Percentiles rank a stretch among this genome's conserved stretches.
These are phyloP conservation scores for Stramonita haemastoma DNA, from an alignment of 2,888 invertebrate species.

Conservation along the genomic window DNA sequence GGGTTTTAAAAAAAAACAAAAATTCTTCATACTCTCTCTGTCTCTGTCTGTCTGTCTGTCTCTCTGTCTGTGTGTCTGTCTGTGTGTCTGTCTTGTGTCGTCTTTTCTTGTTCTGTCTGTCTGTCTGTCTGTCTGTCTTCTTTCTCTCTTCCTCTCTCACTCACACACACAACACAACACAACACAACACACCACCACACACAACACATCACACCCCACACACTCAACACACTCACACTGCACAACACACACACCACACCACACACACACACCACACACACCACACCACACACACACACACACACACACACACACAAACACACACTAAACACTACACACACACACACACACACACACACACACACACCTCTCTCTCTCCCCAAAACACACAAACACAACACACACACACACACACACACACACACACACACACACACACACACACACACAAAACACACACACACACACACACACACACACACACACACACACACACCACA, in stretches of 20 bases:
- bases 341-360: conserved; percentile 8
- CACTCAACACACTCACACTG: neutral
- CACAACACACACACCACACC: conserved; percentile 8
- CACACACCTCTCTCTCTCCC: too few species aligned
- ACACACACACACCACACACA: too few species aligned
- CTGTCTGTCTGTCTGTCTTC: too few species aligned
- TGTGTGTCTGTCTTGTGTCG: too few species aligned
- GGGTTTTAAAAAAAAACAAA: too few species aligned
- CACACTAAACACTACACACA: conserved; percentile 11
- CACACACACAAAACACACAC: conserved; percentile 15
- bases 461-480: conserved; percentile 9
- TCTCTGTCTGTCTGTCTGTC: too few species aligned
- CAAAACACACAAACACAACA: neutral
- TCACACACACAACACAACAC: neutral
- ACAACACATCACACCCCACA: too few species aligned
- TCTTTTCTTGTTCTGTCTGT: too few species aligned
- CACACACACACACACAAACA: too few species aligned
- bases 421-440: conserved; percentile 19
- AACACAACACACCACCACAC: conserved; percentile 16
- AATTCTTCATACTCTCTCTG: too few species aligned
- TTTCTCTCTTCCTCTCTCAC: neutral
- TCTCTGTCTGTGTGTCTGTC: too few species aligned
- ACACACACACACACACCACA: too few species aligned
- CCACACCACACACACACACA: neutral
- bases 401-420: neutral